Conservation (phyloP, 2,113 vertebrate genomes). For the Rhinoderma darwinii region DNA sequence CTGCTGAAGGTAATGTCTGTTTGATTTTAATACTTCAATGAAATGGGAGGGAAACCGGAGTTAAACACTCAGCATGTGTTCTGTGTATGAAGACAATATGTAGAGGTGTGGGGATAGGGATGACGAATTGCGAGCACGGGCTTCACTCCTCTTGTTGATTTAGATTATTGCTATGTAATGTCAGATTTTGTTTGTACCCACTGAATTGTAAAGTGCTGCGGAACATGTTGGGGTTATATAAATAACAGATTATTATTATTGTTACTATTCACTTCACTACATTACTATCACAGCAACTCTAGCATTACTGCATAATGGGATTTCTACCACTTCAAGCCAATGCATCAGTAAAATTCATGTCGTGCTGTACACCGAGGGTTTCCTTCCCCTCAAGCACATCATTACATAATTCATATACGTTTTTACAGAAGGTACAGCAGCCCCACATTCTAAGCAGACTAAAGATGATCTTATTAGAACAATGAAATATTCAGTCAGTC, state of each 20-base stretch:
- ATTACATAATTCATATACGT: conserved; percentile 21
- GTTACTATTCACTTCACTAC: background rate
- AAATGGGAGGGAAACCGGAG: no score
- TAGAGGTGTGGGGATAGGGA: no score
- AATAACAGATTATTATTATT: background rate
- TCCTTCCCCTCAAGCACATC: background rate
- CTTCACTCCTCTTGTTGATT: no score
- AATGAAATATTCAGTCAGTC: conserved; percentile 27
- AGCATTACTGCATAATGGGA: background rate
- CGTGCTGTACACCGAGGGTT: background rate
- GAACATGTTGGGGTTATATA: no score
- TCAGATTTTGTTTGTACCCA: no score
- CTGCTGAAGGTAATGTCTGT: background rate
- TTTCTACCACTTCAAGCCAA: background rate
- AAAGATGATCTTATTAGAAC: conserved; percentile 28
- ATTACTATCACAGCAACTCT: background rate
- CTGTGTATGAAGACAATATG: background rate
- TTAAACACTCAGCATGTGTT: background rate
- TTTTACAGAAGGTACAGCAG: background rate
- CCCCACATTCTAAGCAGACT: background rate
- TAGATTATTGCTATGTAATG: no score
- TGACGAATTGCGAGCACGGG: no score
- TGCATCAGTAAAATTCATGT: background rate
- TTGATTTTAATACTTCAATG: no score
- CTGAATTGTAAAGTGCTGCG: no score